Evolutionary conservation across 37 sponge, comb jelly and placozoan species (phyloP).

Genomic region (Amphimedon queenslandica): DNA sequence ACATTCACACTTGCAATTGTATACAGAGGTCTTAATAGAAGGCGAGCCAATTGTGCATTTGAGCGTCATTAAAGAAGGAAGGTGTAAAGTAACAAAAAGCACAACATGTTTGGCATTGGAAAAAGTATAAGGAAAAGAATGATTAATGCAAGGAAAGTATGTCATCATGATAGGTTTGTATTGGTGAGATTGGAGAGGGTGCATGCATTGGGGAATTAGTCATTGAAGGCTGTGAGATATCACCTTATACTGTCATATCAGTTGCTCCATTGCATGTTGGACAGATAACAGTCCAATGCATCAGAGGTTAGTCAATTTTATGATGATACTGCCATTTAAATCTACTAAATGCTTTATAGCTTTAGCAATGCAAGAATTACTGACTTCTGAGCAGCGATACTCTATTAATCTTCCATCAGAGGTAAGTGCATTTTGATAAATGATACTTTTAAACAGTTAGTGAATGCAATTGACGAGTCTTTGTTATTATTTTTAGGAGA

Average conservation of each 20-base stretch:
- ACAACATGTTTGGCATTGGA: not conserved
- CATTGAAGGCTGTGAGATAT: constrained; percentile 1
- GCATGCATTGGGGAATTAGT: constrained; percentile 43
- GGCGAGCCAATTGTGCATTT: constrained; percentile 17
- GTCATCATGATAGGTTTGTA: constrained; percentile 12
- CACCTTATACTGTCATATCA: not conserved
- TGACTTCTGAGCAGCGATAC: no score
- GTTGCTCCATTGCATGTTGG: not conserved
- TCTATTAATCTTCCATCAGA: no score
- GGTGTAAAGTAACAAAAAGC: constrained; percentile 17
- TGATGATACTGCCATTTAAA: no score
- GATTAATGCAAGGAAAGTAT: not conserved
- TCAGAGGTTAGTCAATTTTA: no score
- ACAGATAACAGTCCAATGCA: not conserved
- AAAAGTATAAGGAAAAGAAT: not conserved
- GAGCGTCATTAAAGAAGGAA: constrained; percentile 31
- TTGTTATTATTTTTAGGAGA: no score
- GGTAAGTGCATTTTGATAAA: no score
- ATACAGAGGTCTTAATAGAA: constrained; percentile 21
- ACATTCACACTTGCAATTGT: no score
- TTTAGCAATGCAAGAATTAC: no score
- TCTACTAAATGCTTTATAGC: no score
- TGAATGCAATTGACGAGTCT: no score
- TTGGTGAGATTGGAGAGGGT: constrained; percentile 27
- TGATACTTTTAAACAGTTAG: no score